phyloP scores from a whole-genome alignment of 2,888 invertebrate genomes.

The Sisyra nigra region DNA sequence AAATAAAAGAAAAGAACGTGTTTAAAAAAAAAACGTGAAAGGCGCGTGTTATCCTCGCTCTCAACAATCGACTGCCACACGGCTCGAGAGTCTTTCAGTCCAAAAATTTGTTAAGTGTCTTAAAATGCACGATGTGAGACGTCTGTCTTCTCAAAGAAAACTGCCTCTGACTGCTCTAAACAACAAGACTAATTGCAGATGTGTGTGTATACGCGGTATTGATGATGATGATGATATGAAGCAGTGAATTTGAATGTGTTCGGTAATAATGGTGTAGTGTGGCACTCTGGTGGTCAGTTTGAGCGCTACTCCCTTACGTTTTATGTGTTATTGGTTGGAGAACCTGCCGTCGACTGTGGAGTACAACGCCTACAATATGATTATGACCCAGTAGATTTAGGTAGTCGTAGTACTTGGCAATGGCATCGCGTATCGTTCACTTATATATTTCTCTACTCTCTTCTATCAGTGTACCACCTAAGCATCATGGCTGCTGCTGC shows the following conservation, averaged over 20 bases:
- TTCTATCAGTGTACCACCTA: not conserved
- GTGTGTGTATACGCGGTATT: not conserved
- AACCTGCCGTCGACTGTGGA: not conserved
- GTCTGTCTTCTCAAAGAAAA: no score
- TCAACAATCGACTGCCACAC: no score
- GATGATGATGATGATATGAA: not conserved
- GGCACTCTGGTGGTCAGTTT: no score
- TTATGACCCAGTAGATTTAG: slow-evolving; percentile 7
- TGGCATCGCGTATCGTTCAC: slow-evolving; percentile 4
- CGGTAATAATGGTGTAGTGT: no score
- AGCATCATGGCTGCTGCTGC: slow-evolving; percentile 7
- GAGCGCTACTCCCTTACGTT: no score
- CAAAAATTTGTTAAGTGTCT: no score
- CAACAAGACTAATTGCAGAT: not conserved
- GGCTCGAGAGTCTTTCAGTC: no score
- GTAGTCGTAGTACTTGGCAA: slow-evolving; percentile 2
- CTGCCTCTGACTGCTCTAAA: not conserved
- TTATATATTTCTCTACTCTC: not conserved
- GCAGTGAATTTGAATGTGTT: not conserved
- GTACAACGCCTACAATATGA: slow-evolving; percentile 7
- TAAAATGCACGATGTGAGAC: no score
- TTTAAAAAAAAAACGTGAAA: no score
- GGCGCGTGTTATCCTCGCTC: no score
- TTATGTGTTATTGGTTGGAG: not conserved
- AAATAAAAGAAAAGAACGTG: no score